Percentiles rank a stretch among this genome's conserved stretches.
phyloP scores from a whole-genome alignment of 2,797 vertebrate species.

The Myripristis murdjan region DNA sequence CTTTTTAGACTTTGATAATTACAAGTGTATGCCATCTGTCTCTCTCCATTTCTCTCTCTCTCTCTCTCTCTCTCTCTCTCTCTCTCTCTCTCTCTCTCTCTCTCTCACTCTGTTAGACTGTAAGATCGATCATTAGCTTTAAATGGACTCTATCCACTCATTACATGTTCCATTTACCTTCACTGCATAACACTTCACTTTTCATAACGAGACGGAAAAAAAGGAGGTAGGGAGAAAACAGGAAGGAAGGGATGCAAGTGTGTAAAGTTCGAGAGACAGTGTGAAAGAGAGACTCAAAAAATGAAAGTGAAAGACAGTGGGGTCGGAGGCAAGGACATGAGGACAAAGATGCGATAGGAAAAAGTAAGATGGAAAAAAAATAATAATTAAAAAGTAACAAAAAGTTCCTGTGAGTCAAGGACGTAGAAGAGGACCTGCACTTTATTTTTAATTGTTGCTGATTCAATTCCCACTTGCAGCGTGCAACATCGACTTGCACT shows the following conservation, averaged over 20 bases:
- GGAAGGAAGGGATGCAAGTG: slow-evolving; percentile 8
- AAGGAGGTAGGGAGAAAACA: slow-evolving; percentile 1
- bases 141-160: slow-evolving; percentile 80
- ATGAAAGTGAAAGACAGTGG: background rate
- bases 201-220: slow-evolving; percentile 61
- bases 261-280: slow-evolving; percentile 26
- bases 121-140: slow-evolving; percentile 81
- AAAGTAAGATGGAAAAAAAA: background rate
- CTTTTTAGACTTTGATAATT: background rate
- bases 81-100: slow-evolving; percentile 37
- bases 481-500: slow-evolving; percentile 26
- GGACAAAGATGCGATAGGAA: slow-evolving; percentile 11
- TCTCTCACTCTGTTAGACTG: slow-evolving; percentile 61
- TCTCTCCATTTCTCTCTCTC: slow-evolving; percentile 27
- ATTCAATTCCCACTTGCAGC: background rate
- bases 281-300: slow-evolving; percentile 15
- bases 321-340: slow-evolving; percentile 17
- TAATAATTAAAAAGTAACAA: slow-evolving; percentile 5
- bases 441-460: background rate
- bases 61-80: slow-evolving; percentile 43
- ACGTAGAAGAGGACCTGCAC: slow-evolving; percentile 1
- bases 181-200: slow-evolving; percentile 70
- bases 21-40: slow-evolving; percentile 24
- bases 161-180: slow-evolving; percentile 87
- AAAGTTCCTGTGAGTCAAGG: slow-evolving; percentile 20